Evolutionary conservation across 2,888 invertebrate species (phyloP).

Genomic region (Melanotus villosus): DNA sequence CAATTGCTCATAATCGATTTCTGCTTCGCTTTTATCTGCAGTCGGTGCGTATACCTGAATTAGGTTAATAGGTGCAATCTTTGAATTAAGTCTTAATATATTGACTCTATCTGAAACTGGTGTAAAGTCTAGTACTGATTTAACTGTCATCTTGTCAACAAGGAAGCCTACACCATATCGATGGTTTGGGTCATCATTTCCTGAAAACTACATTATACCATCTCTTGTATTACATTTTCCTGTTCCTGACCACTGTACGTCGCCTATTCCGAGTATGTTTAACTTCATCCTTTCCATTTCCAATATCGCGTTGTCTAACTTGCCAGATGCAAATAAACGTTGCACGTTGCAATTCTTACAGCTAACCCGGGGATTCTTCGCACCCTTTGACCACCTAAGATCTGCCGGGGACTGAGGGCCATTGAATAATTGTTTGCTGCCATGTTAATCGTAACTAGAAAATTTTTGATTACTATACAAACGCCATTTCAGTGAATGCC

Average conservation of each 20-base stretch:
- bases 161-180: background rate
- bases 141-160: background rate
- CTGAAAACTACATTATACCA: constrained; percentile 14
- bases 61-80: background rate
- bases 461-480: too few relatives aligned
- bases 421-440: too few relatives aligned
- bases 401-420: too few relatives aligned
- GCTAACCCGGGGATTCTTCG: too few relatives aligned
- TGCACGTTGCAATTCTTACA: background rate
- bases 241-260: constrained; percentile 1
- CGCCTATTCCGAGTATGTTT: constrained; percentile 18
- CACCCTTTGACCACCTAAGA: too few relatives aligned
- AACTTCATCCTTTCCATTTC: background rate
- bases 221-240: constrained; percentile 11
- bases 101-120: constrained; percentile 1
- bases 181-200: constrained; percentile 15
- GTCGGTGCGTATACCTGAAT: constrained; percentile 10
- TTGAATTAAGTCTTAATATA: constrained; percentile 8
- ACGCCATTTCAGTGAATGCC: too few relatives aligned
- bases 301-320: background rate
- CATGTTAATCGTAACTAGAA: too few relatives aligned
- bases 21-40: constrained; percentile 6
- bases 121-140: background rate
- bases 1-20: too few relatives aligned
- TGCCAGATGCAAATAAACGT: background rate